A percentile compares a stretch with the other conserved stretches of the same genome.
Conservation (phyloP, 2,113 vertebrate genomes). For the Poeciliopsis occidentalis region DNA sequence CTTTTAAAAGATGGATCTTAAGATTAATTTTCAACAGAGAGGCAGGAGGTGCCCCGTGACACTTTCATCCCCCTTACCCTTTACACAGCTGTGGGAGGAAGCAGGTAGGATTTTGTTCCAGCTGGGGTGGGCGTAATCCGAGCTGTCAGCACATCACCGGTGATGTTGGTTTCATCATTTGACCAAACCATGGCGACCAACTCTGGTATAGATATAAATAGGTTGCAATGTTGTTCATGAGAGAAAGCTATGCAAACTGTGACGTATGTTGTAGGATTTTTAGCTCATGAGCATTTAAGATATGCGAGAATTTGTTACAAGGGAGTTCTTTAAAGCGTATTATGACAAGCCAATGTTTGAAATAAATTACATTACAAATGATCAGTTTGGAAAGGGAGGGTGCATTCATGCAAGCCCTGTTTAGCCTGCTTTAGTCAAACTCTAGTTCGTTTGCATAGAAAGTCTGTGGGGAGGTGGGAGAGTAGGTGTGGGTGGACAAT, state of each 20-base stretch:
- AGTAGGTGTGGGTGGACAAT: no score
- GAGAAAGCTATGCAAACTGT: constrained; percentile 9
- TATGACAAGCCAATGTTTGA: no score
- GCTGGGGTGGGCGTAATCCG: constrained; percentile 16
- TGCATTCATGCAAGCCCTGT: no score
- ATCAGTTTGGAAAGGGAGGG: no score
- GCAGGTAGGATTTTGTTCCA: constrained; percentile 24
- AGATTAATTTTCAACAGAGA: constrained; percentile 39
- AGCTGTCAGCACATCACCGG: constrained; percentile 23
- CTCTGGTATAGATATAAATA: constrained; percentile 32
- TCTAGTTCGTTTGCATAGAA: no score
- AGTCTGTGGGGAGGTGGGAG: no score
- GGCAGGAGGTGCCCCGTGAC: constrained; percentile 3
- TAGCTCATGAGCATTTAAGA: not conserved
- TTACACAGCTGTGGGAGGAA: constrained; percentile 15
- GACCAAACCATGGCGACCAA: constrained; percentile 6
- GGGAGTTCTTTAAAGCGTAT: not conserved
- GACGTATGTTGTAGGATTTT: constrained; percentile 11
- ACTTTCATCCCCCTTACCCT: constrained; percentile 11
- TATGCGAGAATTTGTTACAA: not conserved
- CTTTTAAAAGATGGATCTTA: constrained; percentile 28
- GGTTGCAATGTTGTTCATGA: constrained; percentile 13
- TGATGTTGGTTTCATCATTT: constrained; percentile 23
- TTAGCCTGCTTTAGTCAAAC: no score
- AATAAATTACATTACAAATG: no score